These are phyloP conservation scores for Megalonaias nervosa DNA, from an alignment of 1,140 invertebrate species.

Conservation along the genomic window DNA sequence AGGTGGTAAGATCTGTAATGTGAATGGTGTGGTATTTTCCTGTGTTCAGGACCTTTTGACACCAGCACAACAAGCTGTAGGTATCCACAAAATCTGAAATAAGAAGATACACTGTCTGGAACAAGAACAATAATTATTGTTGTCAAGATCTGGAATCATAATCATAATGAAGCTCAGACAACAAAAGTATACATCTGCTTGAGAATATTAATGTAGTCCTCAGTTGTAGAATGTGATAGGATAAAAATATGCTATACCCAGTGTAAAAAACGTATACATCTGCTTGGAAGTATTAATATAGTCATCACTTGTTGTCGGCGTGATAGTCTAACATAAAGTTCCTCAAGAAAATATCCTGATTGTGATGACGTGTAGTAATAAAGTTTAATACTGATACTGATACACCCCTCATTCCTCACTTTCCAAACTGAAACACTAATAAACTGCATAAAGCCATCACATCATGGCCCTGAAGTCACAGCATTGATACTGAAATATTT, in stretches of 20 bases:
- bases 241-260: neutral
- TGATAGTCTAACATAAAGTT: too few relatives aligned
- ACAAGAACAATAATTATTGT: neutral
- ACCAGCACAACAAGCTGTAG: constrained; percentile 84
- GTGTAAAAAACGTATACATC: neutral
- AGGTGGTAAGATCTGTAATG: constrained; percentile 79
- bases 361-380: too few relatives aligned
- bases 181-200: neutral
- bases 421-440: too few relatives aligned
- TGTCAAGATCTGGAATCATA: neutral
- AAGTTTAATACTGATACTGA: too few relatives aligned
- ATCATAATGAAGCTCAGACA: neutral
- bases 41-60: constrained; percentile 79
- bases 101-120: neutral
- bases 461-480: too few relatives aligned
- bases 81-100: constrained; percentile 61
- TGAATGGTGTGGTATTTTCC: constrained; percentile 76
- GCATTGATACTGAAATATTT: too few relatives aligned
- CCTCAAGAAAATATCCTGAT: too few relatives aligned
- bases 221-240: too few relatives aligned
- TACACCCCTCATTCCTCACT: too few relatives aligned
- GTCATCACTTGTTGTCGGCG: too few relatives aligned
- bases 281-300: neutral
- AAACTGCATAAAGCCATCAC: too few relatives aligned
- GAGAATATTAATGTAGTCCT: neutral